phyloP scores from a whole-genome alignment of 1,140 invertebrate genomes.

The Scaptomyza hsui region DNA sequence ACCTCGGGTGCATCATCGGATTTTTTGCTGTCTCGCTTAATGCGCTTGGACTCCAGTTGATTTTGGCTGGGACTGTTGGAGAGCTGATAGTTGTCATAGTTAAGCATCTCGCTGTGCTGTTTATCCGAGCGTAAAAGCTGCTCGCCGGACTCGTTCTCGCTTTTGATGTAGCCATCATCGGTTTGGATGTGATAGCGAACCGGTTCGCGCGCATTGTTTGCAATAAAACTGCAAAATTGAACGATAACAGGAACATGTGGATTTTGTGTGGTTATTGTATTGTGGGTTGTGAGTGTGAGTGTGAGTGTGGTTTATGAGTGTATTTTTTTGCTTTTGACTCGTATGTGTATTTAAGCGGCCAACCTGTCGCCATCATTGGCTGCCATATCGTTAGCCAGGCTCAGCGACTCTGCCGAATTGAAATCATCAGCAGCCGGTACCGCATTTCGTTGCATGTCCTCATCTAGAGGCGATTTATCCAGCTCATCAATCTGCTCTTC shows the following conservation, averaged over 20 bases:
- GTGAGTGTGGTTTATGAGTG: background rate
- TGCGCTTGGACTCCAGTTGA: slow-evolving; percentile 24
- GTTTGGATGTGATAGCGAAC: slow-evolving; percentile 48
- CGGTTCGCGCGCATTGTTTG: slow-evolving; percentile 54
- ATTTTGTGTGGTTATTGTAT: background rate
- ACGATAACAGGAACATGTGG: background rate
- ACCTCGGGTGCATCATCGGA: slow-evolving; percentile 59
- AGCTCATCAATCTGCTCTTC: slow-evolving; percentile 1
- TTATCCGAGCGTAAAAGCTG: slow-evolving; percentile 37
- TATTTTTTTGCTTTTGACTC: background rate
- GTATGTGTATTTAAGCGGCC: slow-evolving; percentile 24
- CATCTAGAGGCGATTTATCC: background rate
- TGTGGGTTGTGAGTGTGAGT: background rate
- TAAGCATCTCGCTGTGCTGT: slow-evolving; percentile 40
- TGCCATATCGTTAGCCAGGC: slow-evolving; percentile 3
- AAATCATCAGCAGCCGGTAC: slow-evolving; percentile 9
- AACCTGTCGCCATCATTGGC: slow-evolving; percentile 57
- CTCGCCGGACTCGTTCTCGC: slow-evolving; percentile 31
- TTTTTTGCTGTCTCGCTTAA: slow-evolving; percentile 50
- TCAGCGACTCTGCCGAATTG: slow-evolving; percentile 4
- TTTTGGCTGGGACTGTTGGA: background rate
- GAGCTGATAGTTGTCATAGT: slow-evolving; percentile 26
- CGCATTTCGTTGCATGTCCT: slow-evolving; percentile 9
- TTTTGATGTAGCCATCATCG: slow-evolving; percentile 38
- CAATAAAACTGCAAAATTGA: slow-evolving; percentile 54